These are phyloP conservation scores for Criorhina ranunculi DNA, from an alignment of 2,888 invertebrate genomes.

Conservation along the genomic window DNA sequence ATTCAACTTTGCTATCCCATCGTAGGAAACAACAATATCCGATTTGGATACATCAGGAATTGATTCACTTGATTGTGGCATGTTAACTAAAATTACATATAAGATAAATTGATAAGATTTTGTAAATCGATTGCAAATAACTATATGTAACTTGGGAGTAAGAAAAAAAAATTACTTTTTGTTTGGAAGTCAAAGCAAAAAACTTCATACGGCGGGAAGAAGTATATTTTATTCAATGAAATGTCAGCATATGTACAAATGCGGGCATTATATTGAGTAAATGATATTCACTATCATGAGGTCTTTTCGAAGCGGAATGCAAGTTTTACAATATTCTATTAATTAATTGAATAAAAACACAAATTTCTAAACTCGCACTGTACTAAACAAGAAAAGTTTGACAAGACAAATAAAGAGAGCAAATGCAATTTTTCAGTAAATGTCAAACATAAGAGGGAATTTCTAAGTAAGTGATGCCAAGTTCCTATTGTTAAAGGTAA, in stretches of 20 bases:
- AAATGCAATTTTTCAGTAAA: constrained; percentile 37
- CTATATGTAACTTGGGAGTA: neutral
- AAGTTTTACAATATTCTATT: constrained; percentile 3
- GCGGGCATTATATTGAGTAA: neutral
- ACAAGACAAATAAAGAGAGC: constrained; percentile 22
- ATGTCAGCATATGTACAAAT: neutral
- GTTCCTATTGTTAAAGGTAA: neutral
- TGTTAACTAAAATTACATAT: constrained; percentile 17
- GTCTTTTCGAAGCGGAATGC: neutral
- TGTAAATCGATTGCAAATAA: neutral
- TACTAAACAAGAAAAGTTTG: constrained; percentile 66
- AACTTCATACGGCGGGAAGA: neutral
- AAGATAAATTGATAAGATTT: neutral
- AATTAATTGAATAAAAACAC: constrained; percentile 56
- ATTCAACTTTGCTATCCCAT: constrained; percentile 78
- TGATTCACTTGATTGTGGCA: constrained; percentile 44
- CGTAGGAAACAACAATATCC: constrained; percentile 77
- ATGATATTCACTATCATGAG: neutral
- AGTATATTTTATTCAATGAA: neutral
- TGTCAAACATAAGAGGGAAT: constrained; percentile 33
- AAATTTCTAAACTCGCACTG: constrained; percentile 39
- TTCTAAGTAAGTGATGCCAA: constrained; percentile 28
- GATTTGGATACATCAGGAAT: constrained; percentile 63
- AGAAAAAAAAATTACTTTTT: neutral
- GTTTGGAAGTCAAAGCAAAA: constrained; percentile 14